These are phyloP conservation scores for Drosophila albomicans DNA, from an alignment of 1,140 invertebrate species.

Conservation along the genomic window DNA sequence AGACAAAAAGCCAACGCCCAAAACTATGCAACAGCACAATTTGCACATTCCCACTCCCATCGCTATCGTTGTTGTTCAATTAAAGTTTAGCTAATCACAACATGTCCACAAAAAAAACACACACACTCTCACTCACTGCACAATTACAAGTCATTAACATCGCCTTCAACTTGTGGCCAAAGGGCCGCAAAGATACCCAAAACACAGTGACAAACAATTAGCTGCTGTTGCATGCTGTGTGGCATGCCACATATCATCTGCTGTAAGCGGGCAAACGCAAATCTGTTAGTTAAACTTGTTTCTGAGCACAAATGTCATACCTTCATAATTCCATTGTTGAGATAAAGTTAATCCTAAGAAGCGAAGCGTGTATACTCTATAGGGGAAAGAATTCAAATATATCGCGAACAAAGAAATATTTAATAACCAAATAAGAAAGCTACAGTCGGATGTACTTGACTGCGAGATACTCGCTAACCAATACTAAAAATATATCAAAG, in stretches of 20 bases:
- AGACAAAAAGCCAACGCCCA: conserved; percentile 25
- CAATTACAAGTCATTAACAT: conserved; percentile 61
- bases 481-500: too few relatives aligned
- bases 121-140: conserved; percentile 22
- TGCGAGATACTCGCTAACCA: too few relatives aligned
- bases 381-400: background rate
- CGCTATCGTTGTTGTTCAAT: conserved; percentile 39
- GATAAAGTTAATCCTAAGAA: background rate
- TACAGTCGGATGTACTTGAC: too few relatives aligned
- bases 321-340: background rate
- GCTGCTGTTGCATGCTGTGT: conserved; percentile 42
- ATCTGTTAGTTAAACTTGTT: conserved; percentile 59
- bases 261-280: conserved; percentile 64
- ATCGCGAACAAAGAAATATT: too few relatives aligned
- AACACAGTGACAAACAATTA: conserved; percentile 63
- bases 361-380: conserved; percentile 4
- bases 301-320: conserved; percentile 15
- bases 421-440: too few relatives aligned
- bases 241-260: conserved; percentile 59
- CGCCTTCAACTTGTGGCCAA: conserved; percentile 44
- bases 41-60: background rate
- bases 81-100: conserved; percentile 17
- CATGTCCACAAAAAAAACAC: conserved; percentile 8
- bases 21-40: conserved; percentile 12
- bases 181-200: conserved; percentile 47